phyloP scores from a whole-genome alignment of 1,140 invertebrate species.

The Drosophila santomea region DNA sequence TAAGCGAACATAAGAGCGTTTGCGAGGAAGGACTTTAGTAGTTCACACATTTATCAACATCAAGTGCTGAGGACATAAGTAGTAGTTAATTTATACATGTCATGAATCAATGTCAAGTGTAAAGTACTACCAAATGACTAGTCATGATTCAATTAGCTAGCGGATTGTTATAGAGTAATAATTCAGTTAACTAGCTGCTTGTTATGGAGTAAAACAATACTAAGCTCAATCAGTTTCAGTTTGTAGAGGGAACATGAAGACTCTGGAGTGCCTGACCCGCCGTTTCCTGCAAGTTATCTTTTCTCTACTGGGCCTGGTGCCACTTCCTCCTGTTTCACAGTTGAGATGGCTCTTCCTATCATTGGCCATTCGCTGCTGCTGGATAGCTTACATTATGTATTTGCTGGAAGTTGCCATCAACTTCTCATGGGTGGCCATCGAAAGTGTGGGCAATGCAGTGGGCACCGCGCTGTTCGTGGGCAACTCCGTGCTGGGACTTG shows the following conservation, averaged over 20 bases:
- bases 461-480: slow-evolving; percentile 42
- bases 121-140: background rate
- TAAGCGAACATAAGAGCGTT: slow-evolving; percentile 3
- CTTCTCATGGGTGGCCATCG: background rate
- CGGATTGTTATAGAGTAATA: too few relatives aligned
- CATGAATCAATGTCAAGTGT: too few relatives aligned
- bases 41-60: background rate
- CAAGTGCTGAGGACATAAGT: too few relatives aligned
- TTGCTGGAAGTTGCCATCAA: slow-evolving; percentile 1
- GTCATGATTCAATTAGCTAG: slow-evolving; percentile 1
- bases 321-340: slow-evolving; percentile 31
- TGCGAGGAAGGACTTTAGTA: slow-evolving; percentile 8
- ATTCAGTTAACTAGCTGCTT: background rate
- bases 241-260: slow-evolving; percentile 36
- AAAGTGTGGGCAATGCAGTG: slow-evolving; percentile 12
- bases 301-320: slow-evolving; percentile 42
- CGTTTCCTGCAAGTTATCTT: slow-evolving; percentile 30
- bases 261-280: slow-evolving; percentile 43
- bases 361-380: slow-evolving; percentile 34
- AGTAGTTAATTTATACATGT: too few relatives aligned
- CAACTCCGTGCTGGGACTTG: slow-evolving; percentile 28
- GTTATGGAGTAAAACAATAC: background rate
- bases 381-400: slow-evolving; percentile 41
- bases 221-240: slow-evolving; percentile 17
- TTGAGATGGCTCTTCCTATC: slow-evolving; percentile 13